phyloP scores from a whole-genome alignment of 2,113 vertebrate genomes.

The Todiramphus saurophagus region DNA sequence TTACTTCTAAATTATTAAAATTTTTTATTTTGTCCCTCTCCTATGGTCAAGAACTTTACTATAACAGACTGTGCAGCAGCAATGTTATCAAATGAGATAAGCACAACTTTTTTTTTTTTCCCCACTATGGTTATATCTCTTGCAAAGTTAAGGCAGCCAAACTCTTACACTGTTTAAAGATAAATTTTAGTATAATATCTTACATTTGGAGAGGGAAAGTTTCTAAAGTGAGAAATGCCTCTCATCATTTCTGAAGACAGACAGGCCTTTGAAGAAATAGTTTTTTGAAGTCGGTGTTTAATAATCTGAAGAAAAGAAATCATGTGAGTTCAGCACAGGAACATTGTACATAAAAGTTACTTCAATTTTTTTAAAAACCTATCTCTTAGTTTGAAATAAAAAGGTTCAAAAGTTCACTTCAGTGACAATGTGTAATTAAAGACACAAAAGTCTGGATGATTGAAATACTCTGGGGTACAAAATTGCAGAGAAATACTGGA shows the following conservation, averaged over 20 bases:
- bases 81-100: background rate
- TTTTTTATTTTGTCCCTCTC: background rate
- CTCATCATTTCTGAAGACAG: conserved; percentile 31
- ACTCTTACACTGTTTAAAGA: background rate
- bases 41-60: background rate
- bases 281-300: conserved; percentile 47
- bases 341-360: background rate
- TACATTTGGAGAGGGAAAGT: background rate
- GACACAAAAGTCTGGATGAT: background rate
- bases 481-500: background rate
- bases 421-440: conserved; percentile 42
- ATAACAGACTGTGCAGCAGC: background rate
- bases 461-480: conserved; percentile 17
- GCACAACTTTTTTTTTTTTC: background rate
- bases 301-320: background rate
- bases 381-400: background rate
- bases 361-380: background rate
- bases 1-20: background rate
- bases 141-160: background rate
- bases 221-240: conserved; percentile 26
- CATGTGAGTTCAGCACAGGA: background rate
- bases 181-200: background rate
- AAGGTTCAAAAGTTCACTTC: conserved; percentile 46
- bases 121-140: background rate
- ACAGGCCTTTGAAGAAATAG: conserved; percentile 41